phyloP scores from a whole-genome alignment of 2,113 vertebrate genomes.

The Alectura lathami region DNA sequence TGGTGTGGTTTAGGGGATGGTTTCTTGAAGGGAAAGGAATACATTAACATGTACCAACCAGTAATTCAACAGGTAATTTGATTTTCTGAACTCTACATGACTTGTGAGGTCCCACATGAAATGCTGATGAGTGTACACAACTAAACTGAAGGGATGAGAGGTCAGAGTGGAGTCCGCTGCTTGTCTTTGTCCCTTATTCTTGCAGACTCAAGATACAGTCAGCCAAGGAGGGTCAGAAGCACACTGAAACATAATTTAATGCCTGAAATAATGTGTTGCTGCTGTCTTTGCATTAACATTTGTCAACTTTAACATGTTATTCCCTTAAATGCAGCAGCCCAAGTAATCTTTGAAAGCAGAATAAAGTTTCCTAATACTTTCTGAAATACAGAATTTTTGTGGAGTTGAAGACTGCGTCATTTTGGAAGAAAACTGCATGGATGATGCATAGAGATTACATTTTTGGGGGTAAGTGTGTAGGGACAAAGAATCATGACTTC shows the following conservation, averaged over 20 bases:
- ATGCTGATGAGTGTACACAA: conserved; percentile 46
- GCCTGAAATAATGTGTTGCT: conserved; percentile 12
- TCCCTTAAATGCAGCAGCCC: neutral
- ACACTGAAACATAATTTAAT: conserved; percentile 35
- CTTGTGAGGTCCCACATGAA: conserved; percentile 49
- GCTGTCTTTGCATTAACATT: neutral
- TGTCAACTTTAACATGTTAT: conserved; percentile 16
- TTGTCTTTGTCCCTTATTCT: neutral
- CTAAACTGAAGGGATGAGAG: neutral
- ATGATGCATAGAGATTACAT: neutral
- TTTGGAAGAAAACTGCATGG: neutral
- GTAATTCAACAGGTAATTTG: conserved; percentile 62
- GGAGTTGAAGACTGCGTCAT: neutral
- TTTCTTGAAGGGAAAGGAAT: conserved; percentile 24
- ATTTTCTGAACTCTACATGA: conserved; percentile 66
- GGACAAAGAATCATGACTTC: neutral
- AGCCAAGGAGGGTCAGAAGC: neutral
- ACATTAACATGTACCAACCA: conserved; percentile 14
- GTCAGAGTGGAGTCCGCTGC: conserved; percentile 4
- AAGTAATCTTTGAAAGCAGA: neutral
- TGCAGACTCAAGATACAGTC: neutral
- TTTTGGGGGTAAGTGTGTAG: fast-evolving
- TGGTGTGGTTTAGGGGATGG: neutral
- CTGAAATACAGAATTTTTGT: neutral
- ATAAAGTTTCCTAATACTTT: neutral